A percentile compares a stretch with the other conserved stretches of the same genome.
Conservation (phyloP, 2,888 invertebrate genomes). For the Aplocera efformata region DNA sequence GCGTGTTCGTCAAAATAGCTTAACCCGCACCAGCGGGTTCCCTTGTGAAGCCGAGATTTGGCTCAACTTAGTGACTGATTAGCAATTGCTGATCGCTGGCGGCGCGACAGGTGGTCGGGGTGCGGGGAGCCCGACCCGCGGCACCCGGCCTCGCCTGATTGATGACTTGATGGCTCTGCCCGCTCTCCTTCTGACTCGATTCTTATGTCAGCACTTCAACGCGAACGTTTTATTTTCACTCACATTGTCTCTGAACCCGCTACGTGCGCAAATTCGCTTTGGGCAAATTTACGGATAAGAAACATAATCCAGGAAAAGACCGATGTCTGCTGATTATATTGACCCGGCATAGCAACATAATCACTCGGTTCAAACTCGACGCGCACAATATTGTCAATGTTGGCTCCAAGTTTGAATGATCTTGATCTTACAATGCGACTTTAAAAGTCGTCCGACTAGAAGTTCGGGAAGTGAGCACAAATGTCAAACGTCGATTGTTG, state of each 20-base stretch:
- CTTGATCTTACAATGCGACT: conserved; percentile 4
- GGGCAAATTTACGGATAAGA: no score
- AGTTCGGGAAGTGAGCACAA: conserved; percentile 43
- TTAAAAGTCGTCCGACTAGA: conserved; percentile 25
- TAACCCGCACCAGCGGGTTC: conserved; percentile 52
- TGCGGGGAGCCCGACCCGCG: conserved; percentile 56
- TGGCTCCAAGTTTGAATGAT: conserved; percentile 5
- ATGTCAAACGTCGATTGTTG: conserved; percentile 63
- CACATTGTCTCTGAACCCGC: conserved; percentile 11
- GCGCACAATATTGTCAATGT: conserved; percentile 1
- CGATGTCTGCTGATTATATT: no score
- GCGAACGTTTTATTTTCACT: conserved; percentile 26
- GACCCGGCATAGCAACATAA: neutral
- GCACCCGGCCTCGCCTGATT: conserved; percentile 55
- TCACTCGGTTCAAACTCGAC: neutral
- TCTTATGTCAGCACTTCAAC: conserved; percentile 47
- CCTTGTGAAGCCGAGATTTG: conserved; percentile 71
- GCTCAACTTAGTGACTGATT: conserved; percentile 77
- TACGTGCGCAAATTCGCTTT: conserved; percentile 12
- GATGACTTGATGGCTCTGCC: conserved; percentile 48
- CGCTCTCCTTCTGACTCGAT: conserved; percentile 47
- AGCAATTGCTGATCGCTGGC: conserved; percentile 69
- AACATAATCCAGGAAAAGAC: no score
- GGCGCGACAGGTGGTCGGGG: conserved; percentile 74
- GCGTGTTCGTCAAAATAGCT: conserved; percentile 70